Evolutionary conservation across 2,888 invertebrate genomes (phyloP).

Genomic region (Cryptocheilus praepositus): DNA sequence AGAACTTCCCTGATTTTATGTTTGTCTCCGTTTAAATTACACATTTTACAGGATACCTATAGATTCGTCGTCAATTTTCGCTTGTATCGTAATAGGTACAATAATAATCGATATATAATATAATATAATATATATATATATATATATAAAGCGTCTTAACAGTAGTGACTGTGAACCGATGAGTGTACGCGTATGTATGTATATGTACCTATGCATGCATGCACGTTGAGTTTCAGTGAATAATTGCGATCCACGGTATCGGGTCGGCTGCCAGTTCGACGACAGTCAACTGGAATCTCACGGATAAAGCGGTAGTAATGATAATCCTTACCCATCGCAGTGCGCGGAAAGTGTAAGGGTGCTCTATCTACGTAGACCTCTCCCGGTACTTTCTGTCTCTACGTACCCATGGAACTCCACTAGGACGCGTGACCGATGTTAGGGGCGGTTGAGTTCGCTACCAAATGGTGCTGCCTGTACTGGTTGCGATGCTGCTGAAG

Average conservation of each 20-base stretch:
- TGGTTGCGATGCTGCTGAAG: conserved; percentile 61
- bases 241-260: not conserved
- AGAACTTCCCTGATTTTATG: conserved; percentile 57
- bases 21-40: conserved; percentile 49
- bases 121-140: conserved; percentile 45
- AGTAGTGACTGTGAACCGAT: conserved; percentile 63
- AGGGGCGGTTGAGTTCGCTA: conserved; percentile 30
- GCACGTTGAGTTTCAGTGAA: not conserved
- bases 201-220: not conserved
- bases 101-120: conserved; percentile 42
- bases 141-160: conserved; percentile 59
- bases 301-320: too few species aligned
- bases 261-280: too few species aligned
- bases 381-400: not conserved
- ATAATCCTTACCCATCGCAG: not conserved
- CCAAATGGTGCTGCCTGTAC: conserved; percentile 40
- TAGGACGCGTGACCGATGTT: conserved; percentile 59
- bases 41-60: conserved; percentile 25
- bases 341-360: conserved; percentile 1
- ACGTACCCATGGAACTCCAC: conserved; percentile 43
- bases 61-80: conserved; percentile 18
- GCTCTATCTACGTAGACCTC: not conserved
- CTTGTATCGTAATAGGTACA: conserved; percentile 34
- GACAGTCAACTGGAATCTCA: not conserved
- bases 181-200: conserved; percentile 14